A percentile compares a stretch with the other conserved stretches of the same genome.
Conservation (phyloP, 2,888 invertebrate genomes). For the Ormyrus thymus region DNA sequence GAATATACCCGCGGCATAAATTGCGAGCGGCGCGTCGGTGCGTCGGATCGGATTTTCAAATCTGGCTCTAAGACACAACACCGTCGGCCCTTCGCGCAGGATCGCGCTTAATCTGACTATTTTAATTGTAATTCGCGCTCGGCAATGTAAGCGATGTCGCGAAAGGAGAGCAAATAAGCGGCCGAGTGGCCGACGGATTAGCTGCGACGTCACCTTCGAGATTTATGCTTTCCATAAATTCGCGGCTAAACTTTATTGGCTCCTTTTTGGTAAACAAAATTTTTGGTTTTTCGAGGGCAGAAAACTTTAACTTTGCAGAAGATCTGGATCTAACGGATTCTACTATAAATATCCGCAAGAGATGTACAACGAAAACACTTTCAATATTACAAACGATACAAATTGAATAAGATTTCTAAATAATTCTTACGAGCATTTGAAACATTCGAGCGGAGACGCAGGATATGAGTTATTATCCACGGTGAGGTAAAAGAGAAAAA, state of each 20-base stretch:
- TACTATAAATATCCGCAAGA: too few species aligned
- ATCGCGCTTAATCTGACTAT: slow-evolving; percentile 45
- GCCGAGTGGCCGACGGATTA: slow-evolving; percentile 22
- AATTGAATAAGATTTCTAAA: too few species aligned
- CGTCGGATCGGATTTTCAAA: slow-evolving; percentile 11
- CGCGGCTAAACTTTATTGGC: not conserved
- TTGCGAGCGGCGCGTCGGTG: not conserved
- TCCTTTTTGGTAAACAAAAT: too few species aligned
- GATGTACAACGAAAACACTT: too few species aligned
- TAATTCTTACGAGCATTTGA: too few species aligned
- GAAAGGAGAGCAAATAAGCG: slow-evolving; percentile 6
- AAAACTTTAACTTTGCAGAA: too few species aligned
- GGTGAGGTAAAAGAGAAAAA: too few species aligned
- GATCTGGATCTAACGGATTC: too few species aligned
- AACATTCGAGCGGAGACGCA: not conserved
- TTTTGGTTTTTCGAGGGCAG: too few species aligned
- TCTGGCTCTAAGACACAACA: slow-evolving; percentile 36
- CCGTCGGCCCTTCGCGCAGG: not conserved
- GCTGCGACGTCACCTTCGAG: not conserved
- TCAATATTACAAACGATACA: too few species aligned
- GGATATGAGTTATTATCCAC: not conserved
- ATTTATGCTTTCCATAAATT: slow-evolving; percentile 51
- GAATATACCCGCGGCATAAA: slow-evolving; percentile 31
- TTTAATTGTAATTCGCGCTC: slow-evolving; percentile 39
- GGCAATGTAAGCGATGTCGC: not conserved